Evolutionary conservation across 1,140 invertebrate genomes (phyloP), one percentile per base, ranked within the genome.

Genomic region (Tetramorium simillimum): DNA sequence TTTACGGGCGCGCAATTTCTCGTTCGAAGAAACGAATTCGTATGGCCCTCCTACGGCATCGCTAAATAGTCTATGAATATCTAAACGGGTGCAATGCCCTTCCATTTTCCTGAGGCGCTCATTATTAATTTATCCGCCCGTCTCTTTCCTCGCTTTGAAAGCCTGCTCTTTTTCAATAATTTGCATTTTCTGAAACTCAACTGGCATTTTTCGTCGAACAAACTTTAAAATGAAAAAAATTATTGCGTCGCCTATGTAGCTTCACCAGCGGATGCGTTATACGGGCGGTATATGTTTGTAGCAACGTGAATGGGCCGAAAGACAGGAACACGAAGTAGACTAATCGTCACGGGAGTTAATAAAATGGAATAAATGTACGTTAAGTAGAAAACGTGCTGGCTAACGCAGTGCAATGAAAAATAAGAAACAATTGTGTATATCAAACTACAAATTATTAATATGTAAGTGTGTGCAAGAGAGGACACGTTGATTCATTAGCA

Each of bases 31-130:
- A 80, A 53, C 63, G 62, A 81, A 70, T 81, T 81, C 4, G 77
- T 40, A 24, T 10, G 6, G 21, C 16, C 49, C 51, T 28, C 37
- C 73, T 24, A 18, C 4, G 21, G 21, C 37, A 81, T 56, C 21
- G 33, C 37, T 81, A 43, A 81, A 40, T 53, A 81, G n/a, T 24
- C 14, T 24, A 81, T 69, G 49, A 69, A 81, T 81, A 81, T 53
- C 7, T 67, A 67, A 80, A 24, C 18, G 9, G 33, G 33, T 81
- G 77, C 49, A 69, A 69, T 21, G 63, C 16, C 14, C 77, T 69
- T 14, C 7, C 53, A 51, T 67, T 37, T 69, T 69, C 9, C 33
- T n/a, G 24, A 12, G 21, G 16, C 63, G 33, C 16, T 81, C 21
- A 56, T 81, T 69, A 56, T 12, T 40, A 80, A 80, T 81, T 81